These are phyloP conservation scores for Melinaea marsaeus DNA, from an alignment of 2,888 invertebrate species.

Conservation along the genomic window DNA sequence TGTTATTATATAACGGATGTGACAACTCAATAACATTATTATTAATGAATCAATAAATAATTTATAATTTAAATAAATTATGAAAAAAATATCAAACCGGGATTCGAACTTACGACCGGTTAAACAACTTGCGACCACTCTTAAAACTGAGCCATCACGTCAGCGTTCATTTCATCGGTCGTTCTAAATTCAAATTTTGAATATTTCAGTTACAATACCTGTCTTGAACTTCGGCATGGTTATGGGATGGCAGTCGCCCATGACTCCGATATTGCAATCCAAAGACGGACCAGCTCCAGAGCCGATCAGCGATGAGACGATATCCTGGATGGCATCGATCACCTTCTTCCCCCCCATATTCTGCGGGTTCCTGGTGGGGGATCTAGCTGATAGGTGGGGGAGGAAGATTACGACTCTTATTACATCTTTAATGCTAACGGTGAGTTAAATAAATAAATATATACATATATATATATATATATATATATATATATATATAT, in stretches of 20 bases:
- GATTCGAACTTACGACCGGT: no score
- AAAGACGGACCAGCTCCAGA: conserved; percentile 66
- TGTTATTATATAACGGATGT: no score
- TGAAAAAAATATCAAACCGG: no score
- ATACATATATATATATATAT: not conserved
- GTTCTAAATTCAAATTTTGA: no score
- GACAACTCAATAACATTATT: no score
- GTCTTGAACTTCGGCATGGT: conserved; percentile 77
- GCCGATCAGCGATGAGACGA: conserved; percentile 68
- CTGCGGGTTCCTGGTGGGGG: conserved; percentile 75
- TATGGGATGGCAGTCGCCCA: conserved; percentile 79
- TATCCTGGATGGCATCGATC: conserved; percentile 78
- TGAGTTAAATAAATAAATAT: conserved; percentile 46
- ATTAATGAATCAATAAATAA: no score
- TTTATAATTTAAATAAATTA: no score
- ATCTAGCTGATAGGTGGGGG: conserved; percentile 73
- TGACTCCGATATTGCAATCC: conserved; percentile 71
- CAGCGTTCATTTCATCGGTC: no score
- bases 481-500: no score
- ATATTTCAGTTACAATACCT: conserved; percentile 71
- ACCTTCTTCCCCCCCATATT: conserved; percentile 76
- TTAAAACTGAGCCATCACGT: no score
- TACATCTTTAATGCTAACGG: conserved; percentile 74
- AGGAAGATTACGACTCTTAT: conserved; percentile 73
- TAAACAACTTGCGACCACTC: no score